Base-by-base conservation (phyloP, 1,140 invertebrate genomes). In the Gryon sp. region DNA sequence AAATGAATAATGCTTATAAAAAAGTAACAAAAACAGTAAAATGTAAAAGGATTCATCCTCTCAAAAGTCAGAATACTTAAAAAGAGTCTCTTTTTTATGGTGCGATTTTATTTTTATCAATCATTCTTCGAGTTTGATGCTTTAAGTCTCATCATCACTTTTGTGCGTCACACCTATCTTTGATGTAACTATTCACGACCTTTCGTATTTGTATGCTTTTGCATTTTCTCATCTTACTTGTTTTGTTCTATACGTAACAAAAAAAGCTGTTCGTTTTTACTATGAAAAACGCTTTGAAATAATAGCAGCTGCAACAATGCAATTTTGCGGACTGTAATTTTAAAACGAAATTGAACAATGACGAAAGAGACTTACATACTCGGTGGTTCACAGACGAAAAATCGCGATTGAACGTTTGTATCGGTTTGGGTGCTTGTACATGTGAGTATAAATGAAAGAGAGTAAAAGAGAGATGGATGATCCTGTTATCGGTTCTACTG, bases 301-400 rank as follows among this genome's bases (percentile, higher is more conserved):
- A 75, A 75, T 53, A 68, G 41, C 52, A 48, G 50, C 36, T 38
- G 45, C 57, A 66, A 53, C 72, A 68, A 68, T 53, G 63, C 63
- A 76, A 76, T 76, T 76, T 76, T 22, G 57, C 50, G 19, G 43
- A 28, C 45, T 59, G 59, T 69, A 76, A 76, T 76, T 76, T 76
- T 32, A 41, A 59, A 76, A 76, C 62, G 38, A 70, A 76, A 65
- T 76, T 63, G 57, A 76, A 76, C 48, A 76, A 76, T 69, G 59
- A 69, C 57, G 26, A 55, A 68, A 52, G 16, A 66, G 60, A 34
- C 48, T 40, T 20, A 41, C 16, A n/a, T n/a, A 41, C 38, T 65
- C 40, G 41, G 32, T 48, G 22, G n/a, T 11, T 45, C 20, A 16
- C 28, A 36, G 38, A 55, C 22, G 32, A 16, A 36, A 59, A 76